phyloP scores from a whole-genome alignment of 1,140 invertebrate genomes.

The Anagrus nilaparvatae region DNA sequence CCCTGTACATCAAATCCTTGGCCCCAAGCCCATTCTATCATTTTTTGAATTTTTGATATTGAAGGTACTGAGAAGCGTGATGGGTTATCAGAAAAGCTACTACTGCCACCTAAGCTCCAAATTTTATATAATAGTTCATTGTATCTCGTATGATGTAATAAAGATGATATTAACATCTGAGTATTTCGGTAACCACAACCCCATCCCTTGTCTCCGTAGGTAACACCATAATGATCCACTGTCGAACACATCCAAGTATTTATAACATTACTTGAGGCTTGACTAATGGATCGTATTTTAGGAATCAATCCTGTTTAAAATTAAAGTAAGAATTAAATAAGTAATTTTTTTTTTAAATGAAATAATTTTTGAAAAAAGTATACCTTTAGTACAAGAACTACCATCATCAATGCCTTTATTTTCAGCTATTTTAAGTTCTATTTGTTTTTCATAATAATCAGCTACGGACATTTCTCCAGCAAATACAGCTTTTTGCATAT shows the following conservation, averaged over 20 bases:
- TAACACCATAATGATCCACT: slow-evolving; percentile 77
- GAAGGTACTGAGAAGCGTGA: slow-evolving; percentile 64
- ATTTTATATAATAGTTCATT: slow-evolving; percentile 55
- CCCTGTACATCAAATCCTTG: slow-evolving; percentile 80
- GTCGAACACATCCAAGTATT: slow-evolving; percentile 64
- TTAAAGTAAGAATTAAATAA: slow-evolving; percentile 7
- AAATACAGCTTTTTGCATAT: slow-evolving; percentile 74
- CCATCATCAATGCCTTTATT: slow-evolving; percentile 73
- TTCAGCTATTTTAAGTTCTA: slow-evolving; percentile 62
- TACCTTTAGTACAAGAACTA: slow-evolving; percentile 63
- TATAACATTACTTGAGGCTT: slow-evolving; percentile 55
- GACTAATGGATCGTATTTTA: slow-evolving; percentile 58
- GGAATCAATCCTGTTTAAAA: slow-evolving; percentile 55
- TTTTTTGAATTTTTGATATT: slow-evolving; percentile 69
- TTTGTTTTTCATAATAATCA: slow-evolving; percentile 75
- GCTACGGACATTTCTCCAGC: slow-evolving; percentile 73
- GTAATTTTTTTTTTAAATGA: slow-evolving; percentile 1
- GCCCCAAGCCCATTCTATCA: slow-evolving; percentile 81
- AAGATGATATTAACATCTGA: slow-evolving; percentile 80
- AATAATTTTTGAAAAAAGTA: slow-evolving; percentile 12
- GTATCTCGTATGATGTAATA: slow-evolving; percentile 64
- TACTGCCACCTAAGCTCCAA: slow-evolving; percentile 33
- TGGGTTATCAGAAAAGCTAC: slow-evolving; percentile 37
- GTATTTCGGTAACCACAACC: slow-evolving; percentile 85
- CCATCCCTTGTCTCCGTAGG: slow-evolving; percentile 82